These are phyloP conservation scores for Augochlorella aurata DNA, from an alignment of 2,888 invertebrate species.

Conservation along the genomic window DNA sequence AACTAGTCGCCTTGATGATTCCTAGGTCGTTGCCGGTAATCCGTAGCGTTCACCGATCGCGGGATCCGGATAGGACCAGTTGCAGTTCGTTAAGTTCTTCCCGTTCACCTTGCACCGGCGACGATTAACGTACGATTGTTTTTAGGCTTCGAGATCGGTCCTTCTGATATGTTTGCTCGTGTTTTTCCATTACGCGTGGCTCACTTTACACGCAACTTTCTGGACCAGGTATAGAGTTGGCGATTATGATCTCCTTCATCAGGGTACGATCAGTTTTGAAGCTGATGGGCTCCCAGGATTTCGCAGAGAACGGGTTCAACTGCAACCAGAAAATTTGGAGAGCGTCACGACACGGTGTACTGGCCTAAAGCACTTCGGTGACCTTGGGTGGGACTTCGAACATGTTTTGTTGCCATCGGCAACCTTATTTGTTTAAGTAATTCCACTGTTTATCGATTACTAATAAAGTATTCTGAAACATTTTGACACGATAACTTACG, in stretches of 20 bases:
- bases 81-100: constrained; percentile 35
- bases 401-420: no score
- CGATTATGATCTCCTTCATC: constrained; percentile 85
- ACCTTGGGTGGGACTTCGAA: no score
- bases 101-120: constrained; percentile 8
- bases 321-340: constrained; percentile 41
- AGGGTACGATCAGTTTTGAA: constrained; percentile 80
- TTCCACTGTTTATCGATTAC: no score
- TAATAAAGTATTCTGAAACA: no score
- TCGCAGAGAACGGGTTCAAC: constrained; percentile 81
- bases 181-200: constrained; percentile 25
- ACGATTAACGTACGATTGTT: constrained; percentile 44
- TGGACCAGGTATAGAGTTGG: constrained; percentile 93
- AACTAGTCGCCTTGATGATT: constrained; percentile 67
- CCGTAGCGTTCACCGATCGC: constrained; percentile 29
- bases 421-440: no score
- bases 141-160: constrained; percentile 63
- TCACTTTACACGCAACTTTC: constrained; percentile 91
- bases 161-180: constrained; percentile 72
- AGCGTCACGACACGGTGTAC: background rate
- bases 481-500: constrained; percentile 68
- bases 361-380: background rate
- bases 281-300: constrained; percentile 81
- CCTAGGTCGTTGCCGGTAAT: constrained; percentile 50
- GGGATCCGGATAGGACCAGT: constrained; percentile 38